Base-by-base conservation (phyloP, 2,888 invertebrate species). In the Mesorhabditis sp. region DNA sequence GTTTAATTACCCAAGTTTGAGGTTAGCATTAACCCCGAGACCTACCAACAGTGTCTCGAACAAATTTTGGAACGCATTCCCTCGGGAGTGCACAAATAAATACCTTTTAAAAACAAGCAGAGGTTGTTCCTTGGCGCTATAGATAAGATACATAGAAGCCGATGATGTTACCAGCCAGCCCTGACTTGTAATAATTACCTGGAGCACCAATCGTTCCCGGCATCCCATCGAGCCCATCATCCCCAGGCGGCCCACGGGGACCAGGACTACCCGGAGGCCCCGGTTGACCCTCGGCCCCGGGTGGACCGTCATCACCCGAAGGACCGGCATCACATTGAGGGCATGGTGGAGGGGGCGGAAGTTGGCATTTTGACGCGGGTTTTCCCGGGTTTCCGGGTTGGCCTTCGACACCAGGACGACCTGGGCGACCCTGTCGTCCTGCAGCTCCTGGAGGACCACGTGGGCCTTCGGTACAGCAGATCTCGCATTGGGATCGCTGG, bases 271-370 rank as follows among this genome's bases (percentile, higher is more conserved):
- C 58, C n/a, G 58, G 58, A 13, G 58, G 58, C n/a, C 58, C 58
- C 58, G 58, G 58, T 50, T 50, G 7, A 13, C 58, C 58, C 7
- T 50, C 58, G n/a, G 58, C n/a, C n/a, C 58, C 58, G 58, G 58
- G 58, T 50, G 58, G 10, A 13, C 58, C 58, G 10, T n/a, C n/a
- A 50, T 10, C 10, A 10, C 58, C 58, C 2, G 58, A 10, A 13
- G 58, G 58, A n/a, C 58, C 58, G n/a, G 58, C 10, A 50, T 50
- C 58, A 10, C 58, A 10, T 50, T 50, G 58, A 50, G 58, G 10
- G n/a, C 58, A 50, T 50, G 58, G 58, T 50, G 58, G 58, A 13
- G 58, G n/a, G 58, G 58, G 58, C n/a, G 58, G 58, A 50, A 50
- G 58, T 13, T n/a, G n/a, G 58, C 10, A n/a, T 50, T 50, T 50